Base-by-base conservation (phyloP, 2,113 vertebrate genomes). In the Neogale vison region DNA sequence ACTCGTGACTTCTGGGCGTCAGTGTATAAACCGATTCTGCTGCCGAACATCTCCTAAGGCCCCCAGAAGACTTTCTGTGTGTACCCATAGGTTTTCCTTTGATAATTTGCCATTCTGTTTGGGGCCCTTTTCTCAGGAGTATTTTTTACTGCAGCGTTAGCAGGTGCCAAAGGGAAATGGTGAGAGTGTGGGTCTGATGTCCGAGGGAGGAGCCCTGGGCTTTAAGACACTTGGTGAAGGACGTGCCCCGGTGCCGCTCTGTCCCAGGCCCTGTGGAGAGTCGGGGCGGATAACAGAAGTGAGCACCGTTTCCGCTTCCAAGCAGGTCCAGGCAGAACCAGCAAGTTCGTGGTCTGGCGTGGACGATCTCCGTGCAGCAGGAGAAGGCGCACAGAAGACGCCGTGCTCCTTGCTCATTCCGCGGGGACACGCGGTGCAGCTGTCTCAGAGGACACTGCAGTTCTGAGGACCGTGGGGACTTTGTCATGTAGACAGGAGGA, bases 51-150 rank as follows among this genome's bases (percentile, higher is more conserved):
- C 74, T 52, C 12, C 17, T 20, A 29, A 72, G 63, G 12, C 17
- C 67, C 11, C 15, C 14, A 42, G n/a, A 76, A 10, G 52, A 80
- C 39, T 95, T 88, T 76, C 52, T 72, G 7, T 9, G 10, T 18
- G 21, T 63, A 36, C 31, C 29, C 10, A 31, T 34, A 84, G 71
- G 23, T 47, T 83, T 91, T 96, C n/a, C 31, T 88, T 96, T 36
- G 18, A 84, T 74, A 76, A 21, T 92, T 93, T 91, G 45, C 74
- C n/a, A 83, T 93, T 55, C 13, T 72, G 14, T 83, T 74, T 36
- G 63, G 7, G 90, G 74, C 74, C 26, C 55, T 42, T 15, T 77
- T 47, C 87, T 92, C 0, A 74, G 55, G 72, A 92, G 34, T 20
- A 23, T 7, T 87, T 83, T 97, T 29, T 31, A 5, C 26, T 34